Percentiles rank a stretch among this genome's conserved stretches.
These are phyloP conservation scores for Calephelis perditalis DNA, from an alignment of 2,888 invertebrate genomes.

Conservation along the genomic window DNA sequence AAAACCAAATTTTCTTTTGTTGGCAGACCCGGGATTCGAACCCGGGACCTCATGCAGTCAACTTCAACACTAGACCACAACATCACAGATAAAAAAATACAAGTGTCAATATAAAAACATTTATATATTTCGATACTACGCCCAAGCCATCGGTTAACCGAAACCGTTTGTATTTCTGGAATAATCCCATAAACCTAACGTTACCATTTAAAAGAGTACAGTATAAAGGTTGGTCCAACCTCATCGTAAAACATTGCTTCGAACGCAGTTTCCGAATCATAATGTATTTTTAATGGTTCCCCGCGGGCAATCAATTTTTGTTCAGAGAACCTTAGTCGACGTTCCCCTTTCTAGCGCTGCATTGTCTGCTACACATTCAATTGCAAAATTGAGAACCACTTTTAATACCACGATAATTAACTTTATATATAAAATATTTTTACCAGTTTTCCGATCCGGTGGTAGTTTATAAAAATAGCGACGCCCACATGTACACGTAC, in stretches of 20 bases:
- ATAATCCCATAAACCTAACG: conserved; percentile 13
- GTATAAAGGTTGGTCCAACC: conserved; percentile 16
- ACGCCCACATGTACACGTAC: too few species aligned
- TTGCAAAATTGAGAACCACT: conserved; percentile 12
- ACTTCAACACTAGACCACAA: too few species aligned
- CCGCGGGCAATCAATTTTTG: conserved; percentile 47
- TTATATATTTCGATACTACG: too few species aligned
- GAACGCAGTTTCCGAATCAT: conserved; percentile 36
- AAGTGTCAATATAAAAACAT: too few species aligned
- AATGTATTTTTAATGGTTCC: conserved; percentile 55
- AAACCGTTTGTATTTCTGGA: conserved; percentile 10
- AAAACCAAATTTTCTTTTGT: too few species aligned
- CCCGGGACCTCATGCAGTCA: too few species aligned
- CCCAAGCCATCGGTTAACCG: background rate
- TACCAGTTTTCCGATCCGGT: too few species aligned
- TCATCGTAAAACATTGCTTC: conserved; percentile 31
- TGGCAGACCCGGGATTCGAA: too few species aligned
- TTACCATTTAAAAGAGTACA: conserved; percentile 17
- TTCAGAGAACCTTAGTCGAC: conserved; percentile 34
- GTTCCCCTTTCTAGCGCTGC: conserved; percentile 23
- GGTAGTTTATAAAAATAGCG: too few species aligned
- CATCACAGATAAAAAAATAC: too few species aligned
- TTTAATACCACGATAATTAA: background rate
- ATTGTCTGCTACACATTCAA: conserved; percentile 24
- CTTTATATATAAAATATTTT: too few species aligned